Conservation (phyloP, 2,113 vertebrate genomes). For the Oreochromis aureus region DNA sequence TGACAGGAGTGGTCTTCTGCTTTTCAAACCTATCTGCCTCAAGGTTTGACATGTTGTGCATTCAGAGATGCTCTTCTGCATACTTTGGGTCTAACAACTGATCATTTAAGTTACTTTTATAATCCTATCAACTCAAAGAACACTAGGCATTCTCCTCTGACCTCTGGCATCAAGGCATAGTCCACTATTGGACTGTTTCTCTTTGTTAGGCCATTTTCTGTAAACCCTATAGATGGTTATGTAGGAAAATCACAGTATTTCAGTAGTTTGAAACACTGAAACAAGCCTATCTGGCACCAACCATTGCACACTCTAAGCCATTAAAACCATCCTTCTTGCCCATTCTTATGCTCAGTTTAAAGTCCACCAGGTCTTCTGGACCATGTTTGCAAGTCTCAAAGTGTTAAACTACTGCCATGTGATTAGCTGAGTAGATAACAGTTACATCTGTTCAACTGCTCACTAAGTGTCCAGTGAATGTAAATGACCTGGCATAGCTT, state of each 20-base stretch:
- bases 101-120: not conserved
- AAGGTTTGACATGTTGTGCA: not conserved
- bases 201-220: not conserved
- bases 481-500: not conserved
- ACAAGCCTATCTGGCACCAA: not conserved
- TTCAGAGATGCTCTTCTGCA: not conserved
- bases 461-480: not conserved
- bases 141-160: not conserved
- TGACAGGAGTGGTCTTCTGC: not conserved
- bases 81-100: not conserved
- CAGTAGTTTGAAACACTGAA: not conserved
- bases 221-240: not conserved
- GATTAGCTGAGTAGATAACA: not conserved
- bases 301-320: not conserved
- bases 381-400: not conserved
- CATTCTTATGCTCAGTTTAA: not conserved
- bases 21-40: not conserved
- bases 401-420: not conserved
- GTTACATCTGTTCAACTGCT: not conserved
- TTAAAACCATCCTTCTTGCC: not conserved
- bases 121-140: not conserved
- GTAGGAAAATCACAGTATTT: not conserved
- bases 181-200: not conserved
- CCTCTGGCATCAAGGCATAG: not conserved
- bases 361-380: not conserved